A percentile compares a stretch with the other conserved stretches of the same genome.
Evolutionary conservation across 2,888 invertebrate species (phyloP).

Genomic region (Lagria hirta): DNA sequence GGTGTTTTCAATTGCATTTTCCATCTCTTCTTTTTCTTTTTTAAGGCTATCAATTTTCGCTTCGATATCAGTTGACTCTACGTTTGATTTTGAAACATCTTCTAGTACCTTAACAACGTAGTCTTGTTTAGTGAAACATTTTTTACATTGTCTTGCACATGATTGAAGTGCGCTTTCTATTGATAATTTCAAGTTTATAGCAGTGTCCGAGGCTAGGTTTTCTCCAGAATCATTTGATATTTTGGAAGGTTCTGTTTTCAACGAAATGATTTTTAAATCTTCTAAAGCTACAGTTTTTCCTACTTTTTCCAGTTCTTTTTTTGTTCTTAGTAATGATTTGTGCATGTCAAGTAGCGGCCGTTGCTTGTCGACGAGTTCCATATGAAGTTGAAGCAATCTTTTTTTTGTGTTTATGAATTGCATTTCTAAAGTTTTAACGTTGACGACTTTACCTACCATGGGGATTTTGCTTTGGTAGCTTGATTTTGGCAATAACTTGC

Average conservation of each 20-base stretch:
- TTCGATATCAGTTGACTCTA: slow-evolving; percentile 36
- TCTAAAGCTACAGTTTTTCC: slow-evolving; percentile 46
- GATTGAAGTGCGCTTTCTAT: slow-evolving; percentile 46
- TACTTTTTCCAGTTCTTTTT: slow-evolving; percentile 46
- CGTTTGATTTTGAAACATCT: slow-evolving; percentile 38
- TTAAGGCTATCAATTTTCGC: slow-evolving; percentile 39
- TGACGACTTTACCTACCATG: slow-evolving; percentile 14
- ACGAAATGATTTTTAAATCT: slow-evolving; percentile 38
- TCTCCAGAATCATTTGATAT: slow-evolving; percentile 22
- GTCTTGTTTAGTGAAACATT: slow-evolving; percentile 40
- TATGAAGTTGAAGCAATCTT: slow-evolving; percentile 41
- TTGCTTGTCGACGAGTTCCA: slow-evolving; percentile 47
- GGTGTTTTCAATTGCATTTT: slow-evolving; percentile 40
- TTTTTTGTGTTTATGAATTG: slow-evolving; percentile 50
- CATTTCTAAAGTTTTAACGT: slow-evolving; percentile 45
- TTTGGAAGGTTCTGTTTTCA: slow-evolving; percentile 10
- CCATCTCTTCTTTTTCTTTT: slow-evolving; percentile 29
- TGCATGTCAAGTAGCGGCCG: slow-evolving; percentile 48
- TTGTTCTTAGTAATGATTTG: slow-evolving; percentile 44
- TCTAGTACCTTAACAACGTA: slow-evolving; percentile 44
- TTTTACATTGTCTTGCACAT: slow-evolving; percentile 44
- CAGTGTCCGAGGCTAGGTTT: slow-evolving; percentile 31
- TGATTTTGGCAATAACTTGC: slow-evolving; percentile 8
- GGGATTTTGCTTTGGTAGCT: slow-evolving; percentile 7
- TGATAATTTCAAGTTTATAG: slow-evolving; percentile 42